phyloP scores from a whole-genome alignment of 2,888 invertebrate species.

The Lasioglossum zephyrum region DNA sequence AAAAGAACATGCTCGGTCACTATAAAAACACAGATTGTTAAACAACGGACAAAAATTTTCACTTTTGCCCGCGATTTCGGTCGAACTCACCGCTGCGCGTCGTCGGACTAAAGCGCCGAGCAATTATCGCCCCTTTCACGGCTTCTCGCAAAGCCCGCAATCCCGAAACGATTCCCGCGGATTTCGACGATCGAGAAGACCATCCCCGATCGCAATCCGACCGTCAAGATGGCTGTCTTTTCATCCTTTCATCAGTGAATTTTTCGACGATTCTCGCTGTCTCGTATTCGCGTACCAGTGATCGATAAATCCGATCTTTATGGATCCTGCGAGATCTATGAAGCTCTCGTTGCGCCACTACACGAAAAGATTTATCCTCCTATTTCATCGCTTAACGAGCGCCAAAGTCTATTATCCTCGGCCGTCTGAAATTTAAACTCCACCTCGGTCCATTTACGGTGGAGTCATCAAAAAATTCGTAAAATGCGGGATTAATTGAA shows the following conservation, averaged over 20 bases:
- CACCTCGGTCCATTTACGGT: neutral
- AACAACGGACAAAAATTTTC: neutral
- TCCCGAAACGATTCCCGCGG: neutral
- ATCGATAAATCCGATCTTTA: neutral
- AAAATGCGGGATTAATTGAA: neutral
- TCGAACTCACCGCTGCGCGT: too few species aligned
- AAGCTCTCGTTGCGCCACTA: neutral
- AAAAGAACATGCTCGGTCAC: neutral
- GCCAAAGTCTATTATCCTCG: too few species aligned
- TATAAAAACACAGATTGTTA: neutral
- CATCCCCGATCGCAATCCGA: neutral
- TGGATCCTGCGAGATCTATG: neutral
- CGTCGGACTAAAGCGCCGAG: neutral
- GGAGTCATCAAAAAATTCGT: neutral
- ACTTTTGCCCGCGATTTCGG: neutral
- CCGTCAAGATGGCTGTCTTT: neutral
- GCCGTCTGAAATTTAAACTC: neutral
- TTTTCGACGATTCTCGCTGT: neutral
- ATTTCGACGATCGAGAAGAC: constrained; percentile 3
- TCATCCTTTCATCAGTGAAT: neutral
- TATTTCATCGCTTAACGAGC: neutral
- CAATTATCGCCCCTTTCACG: neutral
- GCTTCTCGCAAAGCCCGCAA: neutral
- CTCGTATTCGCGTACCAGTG: neutral
- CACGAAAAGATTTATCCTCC: neutral